Percentiles rank a stretch among this genome's conserved stretches.
Conservation (phyloP, 2,113 vertebrate genomes). For the Ophthalmolycus amberensis region DNA sequence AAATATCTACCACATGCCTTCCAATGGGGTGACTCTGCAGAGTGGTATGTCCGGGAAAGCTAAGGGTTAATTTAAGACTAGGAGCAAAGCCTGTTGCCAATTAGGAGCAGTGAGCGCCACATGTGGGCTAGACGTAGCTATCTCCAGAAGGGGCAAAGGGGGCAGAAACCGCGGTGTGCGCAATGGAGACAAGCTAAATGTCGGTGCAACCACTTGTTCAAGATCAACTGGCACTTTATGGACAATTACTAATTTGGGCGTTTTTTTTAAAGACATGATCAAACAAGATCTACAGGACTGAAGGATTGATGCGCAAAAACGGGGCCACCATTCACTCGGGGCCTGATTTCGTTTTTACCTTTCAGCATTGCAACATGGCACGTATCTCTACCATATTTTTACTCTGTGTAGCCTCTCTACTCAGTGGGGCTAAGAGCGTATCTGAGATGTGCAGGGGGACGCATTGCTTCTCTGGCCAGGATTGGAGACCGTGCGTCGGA, state of each 20-base stretch:
- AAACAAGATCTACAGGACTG: slow-evolving; percentile 7
- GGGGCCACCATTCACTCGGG: not conserved
- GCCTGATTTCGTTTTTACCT: slow-evolving; percentile 10
- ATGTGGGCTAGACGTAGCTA: slow-evolving; percentile 72
- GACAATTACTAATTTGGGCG: not conserved
- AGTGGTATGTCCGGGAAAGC: slow-evolving; percentile 75
- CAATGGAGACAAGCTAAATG: slow-evolving; percentile 49
- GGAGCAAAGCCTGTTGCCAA: slow-evolving; percentile 85
- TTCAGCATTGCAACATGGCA: slow-evolving; percentile 56
- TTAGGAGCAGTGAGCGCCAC: slow-evolving; percentile 82
- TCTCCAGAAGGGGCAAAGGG: slow-evolving; percentile 66
- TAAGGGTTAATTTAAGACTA: slow-evolving; percentile 83
- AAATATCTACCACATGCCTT: slow-evolving; percentile 64
- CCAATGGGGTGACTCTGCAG: slow-evolving; percentile 46
- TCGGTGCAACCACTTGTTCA: slow-evolving; percentile 10
- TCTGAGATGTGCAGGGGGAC: slow-evolving; percentile 75
- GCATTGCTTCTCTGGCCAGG: slow-evolving; percentile 66
- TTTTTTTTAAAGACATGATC: slow-evolving; percentile 22
- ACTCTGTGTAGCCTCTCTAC: slow-evolving; percentile 38
- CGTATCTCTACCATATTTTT: slow-evolving; percentile 39
- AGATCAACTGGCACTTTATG: not conserved
- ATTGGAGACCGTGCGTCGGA: slow-evolving; percentile 74
- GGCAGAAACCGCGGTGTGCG: slow-evolving; percentile 50
- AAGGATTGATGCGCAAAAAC: slow-evolving; percentile 17
- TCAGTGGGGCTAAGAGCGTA: slow-evolving; percentile 13